phyloP scores from a whole-genome alignment of 37 sponge, comb jelly and placozoan species.

The Aphrocallistes beatrix region DNA sequence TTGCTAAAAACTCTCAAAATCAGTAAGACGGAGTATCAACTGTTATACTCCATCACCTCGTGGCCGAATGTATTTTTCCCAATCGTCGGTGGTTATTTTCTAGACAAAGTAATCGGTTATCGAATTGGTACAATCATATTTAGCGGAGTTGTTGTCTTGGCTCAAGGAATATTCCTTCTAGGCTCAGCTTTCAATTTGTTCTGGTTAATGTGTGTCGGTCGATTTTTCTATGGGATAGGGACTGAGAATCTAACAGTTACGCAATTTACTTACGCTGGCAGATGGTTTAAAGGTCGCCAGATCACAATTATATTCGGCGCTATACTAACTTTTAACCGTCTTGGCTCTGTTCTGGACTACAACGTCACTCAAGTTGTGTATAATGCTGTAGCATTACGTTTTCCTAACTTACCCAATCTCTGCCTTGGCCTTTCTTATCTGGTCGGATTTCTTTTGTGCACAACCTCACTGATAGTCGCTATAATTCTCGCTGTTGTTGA shows the following conservation, averaged over 20 bases:
- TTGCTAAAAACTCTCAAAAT: neutral
- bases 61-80: neutral
- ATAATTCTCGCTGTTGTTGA: neutral
- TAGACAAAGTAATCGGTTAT: neutral
- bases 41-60: neutral
- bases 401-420: neutral
- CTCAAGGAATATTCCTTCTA: neutral
- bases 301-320: neutral
- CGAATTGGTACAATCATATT: neutral
- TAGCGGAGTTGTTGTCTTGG: neutral
- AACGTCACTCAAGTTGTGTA: neutral
- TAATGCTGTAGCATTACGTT: neutral
- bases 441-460: neutral
- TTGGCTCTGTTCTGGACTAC: neutral
- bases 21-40: neutral
- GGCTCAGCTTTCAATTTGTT: neutral
- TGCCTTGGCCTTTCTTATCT: neutral
- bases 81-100: neutral
- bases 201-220: neutral
- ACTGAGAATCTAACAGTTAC: neutral
- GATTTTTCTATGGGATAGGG: neutral
- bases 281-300: neutral
- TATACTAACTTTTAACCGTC: neutral
- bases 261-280: neutral
- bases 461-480: neutral